A percentile compares a stretch with the other conserved stretches of the same genome.
These are phyloP conservation scores for Pituophis catenifer DNA, from an alignment of 2,113 vertebrate genomes.

Conservation along the genomic window DNA sequence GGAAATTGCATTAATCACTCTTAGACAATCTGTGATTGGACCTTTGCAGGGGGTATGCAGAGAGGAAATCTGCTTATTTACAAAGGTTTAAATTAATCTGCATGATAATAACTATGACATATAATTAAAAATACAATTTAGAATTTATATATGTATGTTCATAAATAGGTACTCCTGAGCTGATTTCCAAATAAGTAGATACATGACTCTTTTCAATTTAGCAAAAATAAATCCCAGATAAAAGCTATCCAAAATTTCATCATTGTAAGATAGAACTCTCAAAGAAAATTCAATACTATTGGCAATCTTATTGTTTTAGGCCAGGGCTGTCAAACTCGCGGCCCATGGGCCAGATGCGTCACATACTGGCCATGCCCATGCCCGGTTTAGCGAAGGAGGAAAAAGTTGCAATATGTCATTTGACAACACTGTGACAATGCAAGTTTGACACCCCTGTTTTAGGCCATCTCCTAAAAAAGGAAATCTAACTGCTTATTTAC, in stretches of 20 bases:
- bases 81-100: neutral
- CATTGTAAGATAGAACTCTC: neutral
- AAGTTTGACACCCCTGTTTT: too few species aligned
- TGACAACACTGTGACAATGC: too few species aligned
- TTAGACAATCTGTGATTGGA: neutral
- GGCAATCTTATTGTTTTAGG: too few species aligned
- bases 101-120: neutral
- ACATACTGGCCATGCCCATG: too few species aligned
- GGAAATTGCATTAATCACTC: neutral
- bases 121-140: too few species aligned
- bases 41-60: neutral
- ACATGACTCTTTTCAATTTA: constrained; percentile 2
- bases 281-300: too few species aligned
- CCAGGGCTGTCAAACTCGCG: too few species aligned
- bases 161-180: neutral
- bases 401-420: too few species aligned
- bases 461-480: neutral
- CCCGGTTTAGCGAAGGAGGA: too few species aligned
- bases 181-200: neutral
- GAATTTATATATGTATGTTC: neutral
- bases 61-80: constrained; percentile 5
- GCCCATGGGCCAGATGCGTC: too few species aligned
- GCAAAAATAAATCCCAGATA: constrained; percentile 1
- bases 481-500: constrained; percentile 2
- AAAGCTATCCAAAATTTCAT: constrained; percentile 13